phyloP scores from a whole-genome alignment of 2,888 invertebrate species.

The Sclerodermus sp. region DNA sequence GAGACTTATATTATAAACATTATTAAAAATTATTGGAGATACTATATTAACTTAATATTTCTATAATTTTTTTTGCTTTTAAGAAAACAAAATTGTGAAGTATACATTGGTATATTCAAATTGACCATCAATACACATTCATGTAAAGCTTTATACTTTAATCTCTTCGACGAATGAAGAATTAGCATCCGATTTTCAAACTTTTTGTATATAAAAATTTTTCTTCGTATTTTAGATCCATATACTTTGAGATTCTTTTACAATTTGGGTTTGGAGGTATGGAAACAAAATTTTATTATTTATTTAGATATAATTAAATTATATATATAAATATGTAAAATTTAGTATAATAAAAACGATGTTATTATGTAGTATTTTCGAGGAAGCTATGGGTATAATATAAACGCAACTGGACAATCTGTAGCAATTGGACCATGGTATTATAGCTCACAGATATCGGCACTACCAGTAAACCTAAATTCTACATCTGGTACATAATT shows the following conservation, averaged over 20 bases:
- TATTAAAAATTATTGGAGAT: no score
- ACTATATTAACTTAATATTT: no score
- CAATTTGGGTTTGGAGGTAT: constrained; percentile 67
- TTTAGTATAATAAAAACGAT: neutral
- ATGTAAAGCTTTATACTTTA: no score
- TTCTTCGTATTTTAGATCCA: constrained; percentile 58
- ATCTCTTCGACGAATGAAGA: no score
- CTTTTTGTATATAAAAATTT: constrained; percentile 40
- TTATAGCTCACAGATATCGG: constrained; percentile 9
- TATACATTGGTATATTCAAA: no score
- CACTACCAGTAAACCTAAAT: neutral
- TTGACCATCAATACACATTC: no score
- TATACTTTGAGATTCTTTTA: constrained; percentile 68
- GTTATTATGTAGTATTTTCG: constrained; percentile 36
- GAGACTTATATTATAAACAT: no score
- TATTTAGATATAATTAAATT: constrained; percentile 2
- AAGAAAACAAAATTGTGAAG: no score
- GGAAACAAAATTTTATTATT: neutral
- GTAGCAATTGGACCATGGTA: constrained; percentile 26
- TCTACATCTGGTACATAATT: neutral
- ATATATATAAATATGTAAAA: no score
- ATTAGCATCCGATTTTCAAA: no score
- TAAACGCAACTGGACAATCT: constrained; percentile 29
- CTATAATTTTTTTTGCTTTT: no score
- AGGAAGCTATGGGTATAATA: constrained; percentile 32